Evolutionary conservation across 1,140 invertebrate genomes (phyloP), one percentile per base, ranked within the genome.

Genomic region (Caenorhabditis inopinata): DNA sequence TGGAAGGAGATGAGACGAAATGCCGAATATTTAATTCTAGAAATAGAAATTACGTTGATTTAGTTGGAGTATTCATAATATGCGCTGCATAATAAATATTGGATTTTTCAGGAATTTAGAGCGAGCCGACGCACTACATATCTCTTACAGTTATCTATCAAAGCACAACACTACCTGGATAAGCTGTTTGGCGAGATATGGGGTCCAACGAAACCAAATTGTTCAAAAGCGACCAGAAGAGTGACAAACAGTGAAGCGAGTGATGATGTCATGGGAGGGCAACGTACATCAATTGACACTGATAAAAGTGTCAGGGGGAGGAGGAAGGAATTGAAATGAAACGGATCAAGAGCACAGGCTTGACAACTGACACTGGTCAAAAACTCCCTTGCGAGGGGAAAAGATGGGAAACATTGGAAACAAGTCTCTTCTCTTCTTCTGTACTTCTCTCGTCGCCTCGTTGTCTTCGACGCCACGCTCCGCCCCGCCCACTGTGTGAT

Each of bases 341-440:
- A 58, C 11, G 58, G 27, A 23, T n/a, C 48, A n/a, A 51, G 48
- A 7, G 38, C 6, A 42, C 21, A 23, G 48, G 11, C 58, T 68
- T 68, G 58, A 68, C 58, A 68, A 68, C 58, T 68, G 58, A 68
- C 58, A 68, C 58, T 68, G 58, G 58, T 68, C 58, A 68, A 18
- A 68, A 68, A 21, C 11, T 58, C 12, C 35, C 58, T 23, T n/a
- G 27, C 18, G 49, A 42, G n/a, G n/a, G 35, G 29, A 29, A 32
- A 38, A 3, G 32, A 27, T 38, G 12, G 58, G 58, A 68, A 68
- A 68, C 58, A 68, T 68, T 68, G 58, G 58, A 68, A 68, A 68
- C 58, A 68, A 68, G n/a, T 68, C 38, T 68, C 32, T 68, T 16
- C 9, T 18, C 21, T 35, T 25, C 27, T 58, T 58, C 14, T n/a